Evolutionary conservation across 2,888 invertebrate species (phyloP).

Genomic region (Syrista parreyssii): DNA sequence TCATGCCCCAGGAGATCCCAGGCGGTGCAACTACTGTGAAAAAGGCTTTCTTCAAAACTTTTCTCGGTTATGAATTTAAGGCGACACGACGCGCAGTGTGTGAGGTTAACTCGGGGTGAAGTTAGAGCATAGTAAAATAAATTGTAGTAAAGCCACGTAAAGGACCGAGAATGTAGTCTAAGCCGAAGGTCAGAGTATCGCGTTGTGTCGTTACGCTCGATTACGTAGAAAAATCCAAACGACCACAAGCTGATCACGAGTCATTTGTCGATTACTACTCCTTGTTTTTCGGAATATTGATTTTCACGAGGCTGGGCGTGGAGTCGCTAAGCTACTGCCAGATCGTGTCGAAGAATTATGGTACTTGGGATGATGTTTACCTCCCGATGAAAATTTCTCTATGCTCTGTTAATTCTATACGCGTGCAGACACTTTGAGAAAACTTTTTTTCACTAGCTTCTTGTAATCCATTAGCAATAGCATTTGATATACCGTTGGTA

Average conservation of each 20-base stretch:
- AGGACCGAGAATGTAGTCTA: conserved; percentile 12
- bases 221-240: conserved; percentile 22
- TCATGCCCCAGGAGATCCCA: neutral
- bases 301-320: neutral
- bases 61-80: conserved; percentile 9
- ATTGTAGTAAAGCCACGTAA: conserved; percentile 1
- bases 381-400: neutral
- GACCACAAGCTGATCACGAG: neutral
- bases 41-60: neutral
- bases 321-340: neutral
- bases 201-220: conserved; percentile 19
- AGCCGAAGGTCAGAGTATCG: neutral
- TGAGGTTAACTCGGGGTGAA: neutral
- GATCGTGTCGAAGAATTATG: neutral
- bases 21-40: neutral
- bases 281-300: neutral
- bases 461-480: neutral
- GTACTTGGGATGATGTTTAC: neutral
- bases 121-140: conserved; percentile 2
- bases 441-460: neutral
- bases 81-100: neutral
- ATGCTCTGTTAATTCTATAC: neutral
- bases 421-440: neutral
- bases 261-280: neutral
- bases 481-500: neutral